phyloP scores from a whole-genome alignment of 1,140 invertebrate genomes.

The Apis dorsata region DNA sequence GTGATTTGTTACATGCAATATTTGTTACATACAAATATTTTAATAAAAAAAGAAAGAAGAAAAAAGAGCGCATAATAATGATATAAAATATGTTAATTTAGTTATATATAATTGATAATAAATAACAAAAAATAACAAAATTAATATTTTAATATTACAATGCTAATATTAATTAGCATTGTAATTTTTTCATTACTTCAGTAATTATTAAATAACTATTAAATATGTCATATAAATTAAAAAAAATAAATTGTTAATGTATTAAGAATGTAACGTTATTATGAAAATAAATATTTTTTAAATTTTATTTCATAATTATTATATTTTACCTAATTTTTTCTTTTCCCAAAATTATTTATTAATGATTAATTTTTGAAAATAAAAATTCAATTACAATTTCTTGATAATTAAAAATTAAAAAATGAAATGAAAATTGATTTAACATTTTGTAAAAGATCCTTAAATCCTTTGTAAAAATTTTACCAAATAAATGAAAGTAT shows the following conservation, averaged over 20 bases:
- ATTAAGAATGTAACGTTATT: not conserved
- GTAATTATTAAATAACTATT: not conserved
- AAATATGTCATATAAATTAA: not conserved
- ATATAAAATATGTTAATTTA: not conserved
- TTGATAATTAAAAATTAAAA: too few species aligned
- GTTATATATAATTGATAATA: not conserved
- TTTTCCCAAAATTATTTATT: too few species aligned
- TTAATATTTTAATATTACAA: not conserved
- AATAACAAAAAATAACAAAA: not conserved
- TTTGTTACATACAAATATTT: slow-evolving; percentile 28
- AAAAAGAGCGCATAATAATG: not conserved
- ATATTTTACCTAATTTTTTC: too few species aligned
- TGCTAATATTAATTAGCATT: not conserved
- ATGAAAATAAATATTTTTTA: too few species aligned
- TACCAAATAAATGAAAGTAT: too few species aligned
- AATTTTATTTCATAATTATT: too few species aligned
- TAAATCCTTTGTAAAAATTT: too few species aligned
- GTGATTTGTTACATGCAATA: slow-evolving; percentile 30
- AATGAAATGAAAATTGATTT: too few species aligned
- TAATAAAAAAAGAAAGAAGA: not conserved
- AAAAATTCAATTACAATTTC: too few species aligned
- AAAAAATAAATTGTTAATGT: not conserved
- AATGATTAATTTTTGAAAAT: too few species aligned
- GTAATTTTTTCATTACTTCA: not conserved
- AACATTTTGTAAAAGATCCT: too few species aligned